A percentile compares a stretch with the other conserved stretches of the same genome.
Conservation (phyloP, 2,888 invertebrate species). For the Caenorhabditis angaria region DNA sequence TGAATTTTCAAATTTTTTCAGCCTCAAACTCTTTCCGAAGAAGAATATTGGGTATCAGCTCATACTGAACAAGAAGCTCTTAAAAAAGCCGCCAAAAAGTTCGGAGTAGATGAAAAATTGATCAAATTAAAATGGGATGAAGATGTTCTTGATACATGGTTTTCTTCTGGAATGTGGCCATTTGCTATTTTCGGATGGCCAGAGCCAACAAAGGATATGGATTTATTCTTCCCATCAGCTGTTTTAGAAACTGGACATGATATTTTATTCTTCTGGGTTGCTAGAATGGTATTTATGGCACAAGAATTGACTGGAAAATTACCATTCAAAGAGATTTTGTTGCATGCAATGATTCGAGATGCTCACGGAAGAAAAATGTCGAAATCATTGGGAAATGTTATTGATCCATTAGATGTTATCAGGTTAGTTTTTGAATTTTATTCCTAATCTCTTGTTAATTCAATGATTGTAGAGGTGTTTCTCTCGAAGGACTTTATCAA, state of each 20-base stretch:
- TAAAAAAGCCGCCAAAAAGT: slow-evolving; percentile 82
- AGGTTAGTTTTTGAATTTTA: slow-evolving; percentile 52
- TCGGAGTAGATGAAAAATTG: slow-evolving; percentile 76
- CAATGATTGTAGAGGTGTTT: slow-evolving; percentile 78
- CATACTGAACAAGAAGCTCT: slow-evolving; percentile 81
- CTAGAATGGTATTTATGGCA: slow-evolving; percentile 97
- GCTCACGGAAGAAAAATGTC: slow-evolving; percentile 99
- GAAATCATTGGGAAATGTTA: slow-evolving; percentile 95
- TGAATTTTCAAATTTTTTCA: slow-evolving; percentile 8
- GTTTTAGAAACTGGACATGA: slow-evolving; percentile 88
- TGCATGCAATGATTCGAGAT: slow-evolving; percentile 96
- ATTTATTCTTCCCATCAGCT: slow-evolving; percentile 87
- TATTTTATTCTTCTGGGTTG: slow-evolving; percentile 99
- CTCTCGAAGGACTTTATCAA: slow-evolving; percentile 81
- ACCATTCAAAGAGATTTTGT: slow-evolving; percentile 88
- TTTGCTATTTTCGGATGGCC: slow-evolving; percentile 98
- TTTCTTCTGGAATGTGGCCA: slow-evolving; percentile 93
- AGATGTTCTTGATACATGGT: slow-evolving; percentile 99
- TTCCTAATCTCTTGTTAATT: slow-evolving; percentile 1
- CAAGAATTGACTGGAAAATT: slow-evolving; percentile 86
- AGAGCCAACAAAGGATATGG: slow-evolving; percentile 75
- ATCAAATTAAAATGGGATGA: slow-evolving; percentile 78
- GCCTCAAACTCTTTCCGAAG: slow-evolving; percentile 29
- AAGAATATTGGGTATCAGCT: slow-evolving; percentile 78
- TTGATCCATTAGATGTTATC: slow-evolving; percentile 96